phyloP scores from a whole-genome alignment of 2,113 vertebrate genomes.

The Neofelis nebulosa region DNA sequence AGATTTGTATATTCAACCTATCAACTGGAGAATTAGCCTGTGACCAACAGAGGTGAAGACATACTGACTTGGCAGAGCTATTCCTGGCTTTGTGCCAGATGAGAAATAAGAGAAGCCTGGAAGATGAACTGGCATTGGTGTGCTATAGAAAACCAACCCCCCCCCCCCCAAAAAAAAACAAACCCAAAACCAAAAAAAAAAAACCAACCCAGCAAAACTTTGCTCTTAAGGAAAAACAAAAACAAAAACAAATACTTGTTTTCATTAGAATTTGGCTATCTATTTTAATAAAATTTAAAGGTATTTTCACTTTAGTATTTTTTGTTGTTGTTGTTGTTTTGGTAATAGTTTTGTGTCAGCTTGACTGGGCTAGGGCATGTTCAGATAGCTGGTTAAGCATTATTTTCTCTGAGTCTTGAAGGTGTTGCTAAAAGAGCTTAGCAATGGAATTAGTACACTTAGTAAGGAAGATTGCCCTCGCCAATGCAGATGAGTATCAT shows the following conservation, averaged over 20 bases:
- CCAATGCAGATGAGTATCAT: background rate
- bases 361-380: background rate
- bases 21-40: background rate
- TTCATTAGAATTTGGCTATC: background rate
- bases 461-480: background rate
- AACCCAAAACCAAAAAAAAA: background rate
- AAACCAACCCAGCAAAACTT: background rate
- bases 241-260: background rate
- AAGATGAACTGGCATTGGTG: background rate
- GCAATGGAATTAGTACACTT: too few species aligned
- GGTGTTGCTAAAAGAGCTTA: background rate
- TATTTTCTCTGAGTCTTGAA: background rate
- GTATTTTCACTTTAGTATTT: background rate
- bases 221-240: background rate
- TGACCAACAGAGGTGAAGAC: background rate
- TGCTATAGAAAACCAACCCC: background rate
- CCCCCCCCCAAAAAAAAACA: background rate
- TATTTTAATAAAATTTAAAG: background rate
- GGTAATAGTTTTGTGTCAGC: background rate
- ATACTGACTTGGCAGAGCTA: background rate
- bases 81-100: background rate
- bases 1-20: background rate
- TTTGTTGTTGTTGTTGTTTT: too few species aligned
- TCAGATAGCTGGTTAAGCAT: background rate
- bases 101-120: background rate